Evolutionary conservation across 2,888 invertebrate species (phyloP).

Genomic region (Hermaeophaga mercurialis): DNA sequence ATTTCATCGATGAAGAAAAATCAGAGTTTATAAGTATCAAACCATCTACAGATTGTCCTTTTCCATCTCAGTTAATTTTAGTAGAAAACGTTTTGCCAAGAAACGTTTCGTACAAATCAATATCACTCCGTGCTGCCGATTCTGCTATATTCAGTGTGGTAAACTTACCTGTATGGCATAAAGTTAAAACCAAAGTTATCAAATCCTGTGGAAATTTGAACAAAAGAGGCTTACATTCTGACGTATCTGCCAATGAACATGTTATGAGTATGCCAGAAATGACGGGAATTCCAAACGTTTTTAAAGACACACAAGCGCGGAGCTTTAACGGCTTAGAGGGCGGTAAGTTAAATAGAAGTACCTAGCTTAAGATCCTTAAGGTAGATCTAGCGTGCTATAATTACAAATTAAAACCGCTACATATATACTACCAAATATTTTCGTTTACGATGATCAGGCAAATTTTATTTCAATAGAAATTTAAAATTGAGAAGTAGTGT

Average conservation of each 20-base stretch:
- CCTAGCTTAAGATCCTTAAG: too few species aligned
- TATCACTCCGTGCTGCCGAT: conserved; percentile 34
- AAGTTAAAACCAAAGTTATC: conserved; percentile 22
- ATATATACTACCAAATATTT: too few species aligned
- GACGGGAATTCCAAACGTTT: conserved; percentile 34
- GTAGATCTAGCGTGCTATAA: too few species aligned
- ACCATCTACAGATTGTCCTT: conserved; percentile 40
- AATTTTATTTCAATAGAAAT: too few species aligned
- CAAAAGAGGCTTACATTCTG: conserved; percentile 19
- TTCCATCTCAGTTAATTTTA: conserved; percentile 38
- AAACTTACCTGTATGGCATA: conserved; percentile 29
- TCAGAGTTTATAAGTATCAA: conserved; percentile 41
- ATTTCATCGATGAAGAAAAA: conserved; percentile 33
- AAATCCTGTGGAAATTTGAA: conserved; percentile 32
- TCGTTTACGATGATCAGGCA: too few species aligned
- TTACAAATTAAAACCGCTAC: too few species aligned
- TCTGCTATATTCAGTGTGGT: conserved; percentile 38
- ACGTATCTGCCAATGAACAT: conserved; percentile 17
- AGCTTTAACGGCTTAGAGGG: conserved; percentile 28
- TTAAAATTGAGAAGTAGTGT: too few species aligned
- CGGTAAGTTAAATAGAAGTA: conserved; percentile 29
- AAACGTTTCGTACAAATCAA: conserved; percentile 31
- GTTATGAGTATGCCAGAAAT: conserved; percentile 42
- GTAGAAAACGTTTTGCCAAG: conserved; percentile 33
- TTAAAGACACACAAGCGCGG: conserved; percentile 33